Evolutionary conservation across 2,113 vertebrate species (phyloP).

Genomic region (Chionis minor): DNA sequence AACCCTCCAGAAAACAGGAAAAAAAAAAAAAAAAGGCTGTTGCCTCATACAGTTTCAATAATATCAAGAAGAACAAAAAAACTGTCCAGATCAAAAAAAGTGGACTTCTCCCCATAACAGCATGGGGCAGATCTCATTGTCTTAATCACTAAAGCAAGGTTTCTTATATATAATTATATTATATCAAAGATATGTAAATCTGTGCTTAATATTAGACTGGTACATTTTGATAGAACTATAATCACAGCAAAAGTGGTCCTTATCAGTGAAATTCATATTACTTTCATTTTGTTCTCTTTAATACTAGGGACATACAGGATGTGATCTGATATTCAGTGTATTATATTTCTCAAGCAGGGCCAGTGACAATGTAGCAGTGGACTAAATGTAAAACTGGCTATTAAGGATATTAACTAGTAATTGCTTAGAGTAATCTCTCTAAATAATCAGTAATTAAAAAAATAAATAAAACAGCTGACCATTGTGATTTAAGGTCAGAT

Average conservation of each 20-base stretch:
- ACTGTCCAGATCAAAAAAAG: background rate
- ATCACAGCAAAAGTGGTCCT: slow-evolving; percentile 58
- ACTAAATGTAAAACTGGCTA: slow-evolving; percentile 60
- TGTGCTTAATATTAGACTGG: slow-evolving; percentile 55
- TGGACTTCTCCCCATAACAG: background rate
- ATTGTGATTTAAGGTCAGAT: slow-evolving; percentile 60
- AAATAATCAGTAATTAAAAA: slow-evolving; percentile 74
- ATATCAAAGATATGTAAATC: slow-evolving; percentile 60
- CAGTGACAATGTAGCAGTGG: slow-evolving; percentile 41
- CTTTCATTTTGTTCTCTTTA: slow-evolving; percentile 69
- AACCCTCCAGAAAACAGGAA: background rate
- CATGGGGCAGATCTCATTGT: slow-evolving; percentile 6
- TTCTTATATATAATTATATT: slow-evolving; percentile 53
- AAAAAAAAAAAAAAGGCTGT: background rate
- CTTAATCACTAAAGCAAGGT: slow-evolving; percentile 38
- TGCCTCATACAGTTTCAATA: background rate
- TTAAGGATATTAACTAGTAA: slow-evolving; percentile 70
- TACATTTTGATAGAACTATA: slow-evolving; percentile 59
- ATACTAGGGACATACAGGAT: slow-evolving; percentile 35
- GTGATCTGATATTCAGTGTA: slow-evolving; percentile 56
- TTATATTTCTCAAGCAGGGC: slow-evolving; percentile 59
- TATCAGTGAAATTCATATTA: slow-evolving; percentile 71
- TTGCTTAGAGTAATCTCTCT: slow-evolving; percentile 62
- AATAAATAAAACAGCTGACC: slow-evolving; percentile 65
- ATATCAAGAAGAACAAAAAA: background rate